Base-by-base conservation (phyloP, 2,113 vertebrate species). In the Indicator indicator region DNA sequence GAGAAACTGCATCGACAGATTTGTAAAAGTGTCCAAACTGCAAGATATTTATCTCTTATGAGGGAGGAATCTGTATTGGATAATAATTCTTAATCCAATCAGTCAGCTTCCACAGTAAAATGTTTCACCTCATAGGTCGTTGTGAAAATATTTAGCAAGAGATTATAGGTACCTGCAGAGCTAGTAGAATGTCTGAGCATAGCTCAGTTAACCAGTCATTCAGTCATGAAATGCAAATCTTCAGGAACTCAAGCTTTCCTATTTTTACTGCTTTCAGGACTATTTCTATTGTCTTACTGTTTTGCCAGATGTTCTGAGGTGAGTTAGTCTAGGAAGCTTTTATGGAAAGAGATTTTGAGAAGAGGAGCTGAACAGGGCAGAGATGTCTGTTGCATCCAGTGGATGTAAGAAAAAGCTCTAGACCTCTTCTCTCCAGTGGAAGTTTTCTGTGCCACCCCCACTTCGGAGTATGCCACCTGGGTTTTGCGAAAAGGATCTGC, bases 101-200 rank as follows among this genome's bases (percentile, higher is more conserved):
- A 52, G 33, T 81, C 28, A 78, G 17, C 28, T 81, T 78, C 54
- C 3, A 1, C 23, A 64, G 32, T 68, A 26, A 71, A 72, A 48
- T 75, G 21, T 89, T 92, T 89, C 11, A 30, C 30, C 11, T 16
- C 52, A 1, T 32, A 23, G 15, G 14, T 77, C 58, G n/a, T 50
- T 84, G 72, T 90, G 56, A 88, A 75, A 92, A 78, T 92, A 81
- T 55, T 88, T 83, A 81, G n/a, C n/a, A 74, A 68, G 69, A 76
- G 40, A 56, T 86, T 83, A 48, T 19, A 64, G 54, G 33, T 71
- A 78, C 72, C 38, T 64, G 65, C 80, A 78, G 76, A 90, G 65
- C 70, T 78, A 86, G 71, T 26, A 68, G 46, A 33, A 4, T 67
- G 52, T 83, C 73, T 86, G n/a, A 60, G 26, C 32, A 23, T 52